Conservation (phyloP, 2,113 vertebrate species). For the Cranoglanis bouderius region DNA sequence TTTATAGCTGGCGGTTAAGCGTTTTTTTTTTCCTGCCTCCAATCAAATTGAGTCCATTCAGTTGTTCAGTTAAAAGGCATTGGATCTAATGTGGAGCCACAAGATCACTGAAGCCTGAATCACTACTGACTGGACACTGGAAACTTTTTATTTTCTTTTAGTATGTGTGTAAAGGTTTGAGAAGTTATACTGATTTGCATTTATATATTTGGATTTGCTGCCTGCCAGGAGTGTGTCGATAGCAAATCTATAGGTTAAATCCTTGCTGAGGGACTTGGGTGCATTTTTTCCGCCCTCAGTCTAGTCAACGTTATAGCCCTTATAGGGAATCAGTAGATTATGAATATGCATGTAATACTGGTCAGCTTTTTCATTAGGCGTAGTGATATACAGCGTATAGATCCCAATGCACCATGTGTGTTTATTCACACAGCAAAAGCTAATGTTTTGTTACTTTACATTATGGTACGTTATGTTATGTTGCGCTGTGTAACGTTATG, state of each 20-base stretch:
- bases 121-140: not conserved
- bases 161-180: not conserved
- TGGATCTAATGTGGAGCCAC: not conserved
- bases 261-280: not conserved
- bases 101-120: not conserved
- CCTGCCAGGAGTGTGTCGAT: not conserved
- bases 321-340: not conserved
- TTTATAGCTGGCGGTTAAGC: conserved; percentile 6
- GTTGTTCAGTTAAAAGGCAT: not conserved
- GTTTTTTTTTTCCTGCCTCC: not conserved
- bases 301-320: not conserved
- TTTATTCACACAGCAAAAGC: not conserved
- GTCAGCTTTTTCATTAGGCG: not conserved
- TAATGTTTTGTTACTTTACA: not conserved
- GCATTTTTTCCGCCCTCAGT: not conserved
- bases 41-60: conserved; percentile 9
- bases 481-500: not conserved
- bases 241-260: conserved; percentile 18
- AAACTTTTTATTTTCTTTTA: not conserved
- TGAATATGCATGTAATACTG: not conserved
- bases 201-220: not conserved
- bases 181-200: not conserved
- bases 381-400: not conserved
- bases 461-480: not conserved
- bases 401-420: not conserved